Evolutionary conservation across 2,113 vertebrate genomes (phyloP).

Genomic region (Notarius lentiginosus): DNA sequence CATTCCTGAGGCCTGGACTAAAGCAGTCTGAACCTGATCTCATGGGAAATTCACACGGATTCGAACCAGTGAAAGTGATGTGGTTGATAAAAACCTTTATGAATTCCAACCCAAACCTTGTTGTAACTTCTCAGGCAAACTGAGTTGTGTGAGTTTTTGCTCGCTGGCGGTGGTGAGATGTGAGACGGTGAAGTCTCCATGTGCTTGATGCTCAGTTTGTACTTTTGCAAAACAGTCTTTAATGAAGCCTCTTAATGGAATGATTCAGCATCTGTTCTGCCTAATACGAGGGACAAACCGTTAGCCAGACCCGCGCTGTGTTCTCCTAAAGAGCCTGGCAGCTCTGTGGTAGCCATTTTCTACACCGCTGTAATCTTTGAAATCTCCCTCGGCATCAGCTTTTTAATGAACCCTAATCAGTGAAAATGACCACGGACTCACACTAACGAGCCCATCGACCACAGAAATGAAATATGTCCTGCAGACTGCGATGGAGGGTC

Average conservation of each 20-base stretch:
- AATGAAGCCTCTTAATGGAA: background rate
- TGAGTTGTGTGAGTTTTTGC: background rate
- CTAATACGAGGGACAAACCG: background rate
- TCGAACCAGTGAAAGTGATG: background rate
- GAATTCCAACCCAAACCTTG: background rate
- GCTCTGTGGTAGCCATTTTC: conserved; percentile 3
- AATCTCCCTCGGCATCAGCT: conserved; percentile 77
- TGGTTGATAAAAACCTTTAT: background rate
- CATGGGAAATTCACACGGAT: background rate
- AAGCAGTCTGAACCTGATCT: background rate
- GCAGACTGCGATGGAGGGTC: background rate
- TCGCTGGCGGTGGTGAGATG: background rate
- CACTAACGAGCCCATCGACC: conserved; percentile 69
- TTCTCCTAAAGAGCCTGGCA: background rate
- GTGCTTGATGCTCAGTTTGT: background rate
- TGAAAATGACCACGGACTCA: conserved; percentile 71
- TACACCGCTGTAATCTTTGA: conserved; percentile 47
- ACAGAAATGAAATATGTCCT: conserved; percentile 75
- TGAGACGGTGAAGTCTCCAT: background rate
- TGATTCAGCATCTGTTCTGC: background rate
- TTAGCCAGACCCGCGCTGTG: background rate
- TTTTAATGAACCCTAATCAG: conserved; percentile 70
- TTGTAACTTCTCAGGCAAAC: background rate
- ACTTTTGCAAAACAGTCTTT: conserved; percentile 13
- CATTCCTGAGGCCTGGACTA: background rate